Conservation (phyloP, 2,888 invertebrate genomes). For the Nephrocerus scutellatus region DNA sequence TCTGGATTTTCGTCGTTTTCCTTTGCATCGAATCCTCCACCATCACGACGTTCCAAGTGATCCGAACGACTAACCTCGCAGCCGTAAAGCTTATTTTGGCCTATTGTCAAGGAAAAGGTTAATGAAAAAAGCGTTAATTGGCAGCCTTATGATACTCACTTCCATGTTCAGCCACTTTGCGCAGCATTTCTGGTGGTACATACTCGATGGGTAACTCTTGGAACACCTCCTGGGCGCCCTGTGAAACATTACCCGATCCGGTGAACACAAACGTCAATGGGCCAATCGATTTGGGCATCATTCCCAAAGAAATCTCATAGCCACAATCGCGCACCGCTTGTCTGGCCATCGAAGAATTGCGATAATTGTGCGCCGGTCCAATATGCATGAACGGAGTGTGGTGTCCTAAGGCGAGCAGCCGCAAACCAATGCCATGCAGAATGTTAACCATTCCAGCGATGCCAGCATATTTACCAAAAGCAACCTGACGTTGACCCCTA, state of each 20-base stretch:
- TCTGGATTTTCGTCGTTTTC: constrained; percentile 92
- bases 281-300: constrained; percentile 97
- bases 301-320: constrained; percentile 90
- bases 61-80: constrained; percentile 92
- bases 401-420: constrained; percentile 87
- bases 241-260: constrained; percentile 95
- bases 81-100: constrained; percentile 89
- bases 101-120: constrained; percentile 46
- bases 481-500: constrained; percentile 84
- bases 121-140: neutral
- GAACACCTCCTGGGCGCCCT: constrained; percentile 88
- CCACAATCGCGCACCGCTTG: constrained; percentile 98
- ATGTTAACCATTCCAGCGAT: constrained; percentile 99
- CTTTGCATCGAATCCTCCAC: constrained; percentile 79
- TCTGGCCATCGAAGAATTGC: constrained; percentile 94
- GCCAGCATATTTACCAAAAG: constrained; percentile 98
- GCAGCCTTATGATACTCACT: constrained; percentile 52
- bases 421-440: constrained; percentile 89
- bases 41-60: constrained; percentile 87
- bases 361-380: constrained; percentile 97
- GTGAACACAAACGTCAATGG: constrained; percentile 97
- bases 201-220: constrained; percentile 97
- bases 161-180: constrained; percentile 94
- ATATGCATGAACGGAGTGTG: constrained; percentile 99
- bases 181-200: constrained; percentile 88